Conservation (phyloP, 2,888 invertebrate genomes). For the Rhabditoides inermis region DNA sequence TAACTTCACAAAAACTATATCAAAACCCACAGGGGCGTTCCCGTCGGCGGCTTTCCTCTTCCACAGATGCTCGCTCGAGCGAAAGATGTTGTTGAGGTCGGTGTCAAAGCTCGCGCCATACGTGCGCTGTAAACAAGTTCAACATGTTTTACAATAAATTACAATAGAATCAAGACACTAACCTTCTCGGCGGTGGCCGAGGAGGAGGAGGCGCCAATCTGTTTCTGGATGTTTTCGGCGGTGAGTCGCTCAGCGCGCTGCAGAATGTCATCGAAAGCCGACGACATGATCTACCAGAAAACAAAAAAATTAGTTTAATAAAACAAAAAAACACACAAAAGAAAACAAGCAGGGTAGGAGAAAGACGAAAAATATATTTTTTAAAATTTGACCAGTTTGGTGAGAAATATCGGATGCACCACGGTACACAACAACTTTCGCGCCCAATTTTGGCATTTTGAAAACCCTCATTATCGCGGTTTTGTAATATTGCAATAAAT, state of each 20-base stretch:
- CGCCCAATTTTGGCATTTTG: no score
- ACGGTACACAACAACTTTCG: no score
- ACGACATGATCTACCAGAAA: constrained; percentile 8
- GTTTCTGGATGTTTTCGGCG: constrained; percentile 1
- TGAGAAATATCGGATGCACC: no score
- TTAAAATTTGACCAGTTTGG: no score
- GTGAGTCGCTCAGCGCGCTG: constrained; percentile 19
- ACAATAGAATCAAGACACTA: no score
- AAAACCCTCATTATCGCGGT: no score
- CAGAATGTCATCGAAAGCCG: constrained; percentile 21
- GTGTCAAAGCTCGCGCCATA: constrained; percentile 1
- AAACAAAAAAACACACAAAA: neutral
- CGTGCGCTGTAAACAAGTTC: neutral
- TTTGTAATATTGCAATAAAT: no score
- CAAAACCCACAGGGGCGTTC: no score
- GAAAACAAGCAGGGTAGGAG: neutral
- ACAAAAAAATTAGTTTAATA: neutral
- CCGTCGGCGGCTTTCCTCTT: constrained; percentile 18
- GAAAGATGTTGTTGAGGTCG: constrained; percentile 32
- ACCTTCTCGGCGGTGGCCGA: neutral
- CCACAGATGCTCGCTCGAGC: constrained; percentile 36
- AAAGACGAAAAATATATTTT: neutral
- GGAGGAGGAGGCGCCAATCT: neutral
- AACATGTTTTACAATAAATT: neutral
- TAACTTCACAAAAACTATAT: no score